Conservation (phyloP, 2,797 vertebrate genomes). For the Cirrhinus mrigala region DNA sequence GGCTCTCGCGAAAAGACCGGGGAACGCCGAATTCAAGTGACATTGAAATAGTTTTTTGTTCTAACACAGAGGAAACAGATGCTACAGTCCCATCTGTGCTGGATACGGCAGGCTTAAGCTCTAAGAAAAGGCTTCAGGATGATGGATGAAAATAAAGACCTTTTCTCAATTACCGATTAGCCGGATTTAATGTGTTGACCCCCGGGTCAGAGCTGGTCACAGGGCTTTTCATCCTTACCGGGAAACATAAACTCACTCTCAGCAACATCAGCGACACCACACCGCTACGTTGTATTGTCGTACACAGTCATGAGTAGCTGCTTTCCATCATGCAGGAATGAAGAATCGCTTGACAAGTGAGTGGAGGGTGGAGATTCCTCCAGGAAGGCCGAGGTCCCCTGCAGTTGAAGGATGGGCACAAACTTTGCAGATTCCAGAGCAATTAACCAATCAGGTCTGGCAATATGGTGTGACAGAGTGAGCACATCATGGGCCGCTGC, state of each 20-base stretch:
- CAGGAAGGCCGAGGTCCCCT: slow-evolving; percentile 58
- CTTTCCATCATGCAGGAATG: neutral
- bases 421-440: slow-evolving; percentile 79
- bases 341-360: slow-evolving; percentile 5
- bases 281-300: neutral
- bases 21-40: slow-evolving; percentile 52
- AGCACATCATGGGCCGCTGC: slow-evolving; percentile 90
- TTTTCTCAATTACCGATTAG: slow-evolving; percentile 40
- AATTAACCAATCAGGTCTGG: slow-evolving; percentile 87
- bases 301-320: slow-evolving; percentile 3
- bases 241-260: neutral
- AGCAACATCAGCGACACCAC: neutral
- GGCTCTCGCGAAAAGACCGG: slow-evolving; percentile 1
- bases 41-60: slow-evolving; percentile 33
- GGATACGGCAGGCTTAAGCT: slow-evolving; percentile 11
- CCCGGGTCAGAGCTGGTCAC: slow-evolving; percentile 26
- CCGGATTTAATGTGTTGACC: slow-evolving; percentile 18
- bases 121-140: slow-evolving; percentile 5
- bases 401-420: slow-evolving; percentile 78
- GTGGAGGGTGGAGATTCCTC: slow-evolving; percentile 36
- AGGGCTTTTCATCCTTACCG: neutral
- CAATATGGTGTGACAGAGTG: slow-evolving; percentile 93
- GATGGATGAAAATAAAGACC: slow-evolving; percentile 16
- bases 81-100: slow-evolving; percentile 22
- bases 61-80: slow-evolving; percentile 26